A percentile compares a stretch with the other conserved stretches of the same genome.
Evolutionary conservation across 1,140 invertebrate genomes (phyloP).

Genomic region (Hesperophylax magnus): DNA sequence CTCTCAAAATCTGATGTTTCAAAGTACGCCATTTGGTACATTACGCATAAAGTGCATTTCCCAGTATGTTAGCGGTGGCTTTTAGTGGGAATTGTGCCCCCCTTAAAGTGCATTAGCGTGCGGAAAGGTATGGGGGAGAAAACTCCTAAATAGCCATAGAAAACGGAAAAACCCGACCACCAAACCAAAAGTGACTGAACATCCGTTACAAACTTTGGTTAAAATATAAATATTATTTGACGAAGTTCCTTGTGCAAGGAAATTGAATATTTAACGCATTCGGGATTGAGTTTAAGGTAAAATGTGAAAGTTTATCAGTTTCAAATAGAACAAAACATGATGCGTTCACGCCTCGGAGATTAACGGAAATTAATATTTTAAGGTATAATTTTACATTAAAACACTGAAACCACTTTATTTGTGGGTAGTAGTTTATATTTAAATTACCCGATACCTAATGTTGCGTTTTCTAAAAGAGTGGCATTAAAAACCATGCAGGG

Average conservation of each 20-base stretch:
- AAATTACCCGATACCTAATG: too few species aligned
- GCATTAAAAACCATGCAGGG: too few species aligned
- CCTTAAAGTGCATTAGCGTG: constrained; percentile 18
- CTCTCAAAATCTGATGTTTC: constrained; percentile 8
- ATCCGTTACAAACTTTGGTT: neutral
- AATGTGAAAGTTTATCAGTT: constrained; percentile 15
- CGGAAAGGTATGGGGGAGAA: constrained; percentile 7
- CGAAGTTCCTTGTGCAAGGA: neutral
- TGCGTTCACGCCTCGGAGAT: neutral
- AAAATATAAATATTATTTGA: neutral
- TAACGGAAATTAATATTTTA: constrained; percentile 5
- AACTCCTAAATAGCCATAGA: constrained; percentile 16
- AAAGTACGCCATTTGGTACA: constrained; percentile 32
- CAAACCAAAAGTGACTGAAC: neutral
- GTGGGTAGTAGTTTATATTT: too few species aligned
- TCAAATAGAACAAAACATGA: neutral
- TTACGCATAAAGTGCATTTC: constrained; percentile 40
- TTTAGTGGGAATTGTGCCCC: constrained; percentile 30
- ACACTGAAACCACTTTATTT: too few species aligned
- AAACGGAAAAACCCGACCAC: constrained; percentile 23
- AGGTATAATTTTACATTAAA: neutral
- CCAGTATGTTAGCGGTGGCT: constrained; percentile 34
- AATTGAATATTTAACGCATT: neutral
- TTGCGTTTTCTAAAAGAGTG: too few species aligned
- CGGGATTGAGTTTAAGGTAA: constrained; percentile 9